Conservation (phyloP, 2,888 invertebrate species). For the Yponomeuta plumbellus region DNA sequence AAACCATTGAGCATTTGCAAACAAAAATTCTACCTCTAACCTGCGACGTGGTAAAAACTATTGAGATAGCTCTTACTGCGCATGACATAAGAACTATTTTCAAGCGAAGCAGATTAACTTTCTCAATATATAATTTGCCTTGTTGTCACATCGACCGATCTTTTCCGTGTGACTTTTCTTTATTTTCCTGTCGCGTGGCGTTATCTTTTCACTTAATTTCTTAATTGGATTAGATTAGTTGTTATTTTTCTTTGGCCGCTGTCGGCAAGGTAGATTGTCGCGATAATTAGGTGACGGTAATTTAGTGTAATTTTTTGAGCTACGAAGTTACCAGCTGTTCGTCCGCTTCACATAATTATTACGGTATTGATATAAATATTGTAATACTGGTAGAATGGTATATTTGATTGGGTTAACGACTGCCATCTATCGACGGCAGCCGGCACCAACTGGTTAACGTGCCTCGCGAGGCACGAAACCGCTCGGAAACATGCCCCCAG, state of each 20-base stretch:
- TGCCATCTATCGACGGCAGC: too few species aligned
- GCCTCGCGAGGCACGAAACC: too few species aligned
- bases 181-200: conserved; percentile 39
- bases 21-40: background rate
- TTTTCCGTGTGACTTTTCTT: conserved; percentile 34
- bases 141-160: conserved; percentile 31
- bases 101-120: background rate
- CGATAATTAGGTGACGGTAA: background rate
- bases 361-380: background rate
- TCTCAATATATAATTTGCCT: background rate
- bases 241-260: conserved; percentile 4
- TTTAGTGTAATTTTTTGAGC: background rate
- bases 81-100: background rate
- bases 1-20: background rate
- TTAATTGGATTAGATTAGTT: conserved; percentile 53
- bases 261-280: background rate
- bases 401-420: too few species aligned
- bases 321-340: background rate
- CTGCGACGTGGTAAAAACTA: background rate
- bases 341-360: background rate
- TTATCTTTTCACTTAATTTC: conserved; percentile 41
- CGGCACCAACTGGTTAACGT: too few species aligned
- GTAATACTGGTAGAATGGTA: too few species aligned
- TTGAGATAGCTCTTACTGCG: background rate
- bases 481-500: too few species aligned